Base-by-base conservation (phyloP, 2,797 vertebrate species). In the Falco concolor region DNA sequence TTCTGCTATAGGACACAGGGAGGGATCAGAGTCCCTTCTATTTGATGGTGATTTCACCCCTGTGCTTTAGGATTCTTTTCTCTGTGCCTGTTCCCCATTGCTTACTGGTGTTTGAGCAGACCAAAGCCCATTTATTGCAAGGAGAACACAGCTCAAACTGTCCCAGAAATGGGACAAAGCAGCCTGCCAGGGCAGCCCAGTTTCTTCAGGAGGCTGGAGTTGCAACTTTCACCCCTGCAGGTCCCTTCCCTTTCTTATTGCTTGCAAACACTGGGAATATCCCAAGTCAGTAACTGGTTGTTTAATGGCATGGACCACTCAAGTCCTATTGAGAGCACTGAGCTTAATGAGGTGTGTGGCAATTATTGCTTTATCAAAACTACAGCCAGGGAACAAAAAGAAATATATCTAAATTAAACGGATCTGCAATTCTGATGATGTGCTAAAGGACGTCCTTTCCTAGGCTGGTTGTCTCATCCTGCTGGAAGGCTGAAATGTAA, bases 261-360 rank as follows among this genome's bases (percentile, higher is more conserved):
- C 78, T 74, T 69, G 74, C 40, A 67, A 93, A 85, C 67, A 50
- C 34, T 32, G 21, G 28, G 73, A 74, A 84, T 86, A 75, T 85
- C 94, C 88, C 80, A 81, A 81, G 63, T 19, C 40, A 23, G 52
- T 47, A 91, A 89, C 49, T 44, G 69, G 85, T 95, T 94, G 80
- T 95, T 96, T 94, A 91, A 84, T 86, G 85, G 49, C 83, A 90
- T 2, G 21, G 68, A 92, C 90, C 85, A 80, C 90, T 87, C 74
- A 47, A 95, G 84, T 84, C 65, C 87, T 93, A 91, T 69, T 76
- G 92, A 89, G 96, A 96, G 77, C 84, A 82, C 97, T 89, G 91
- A 81, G 89, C 82, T 96, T 93, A 96, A 97, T 97, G 97, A 94
- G 91, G 74, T 94, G 87, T 87, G 87, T 30, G 56, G 59, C 90